Evolutionary conservation across 2,113 vertebrate genomes (phyloP).

Genomic region (Cryptomyrus ogoouensis): DNA sequence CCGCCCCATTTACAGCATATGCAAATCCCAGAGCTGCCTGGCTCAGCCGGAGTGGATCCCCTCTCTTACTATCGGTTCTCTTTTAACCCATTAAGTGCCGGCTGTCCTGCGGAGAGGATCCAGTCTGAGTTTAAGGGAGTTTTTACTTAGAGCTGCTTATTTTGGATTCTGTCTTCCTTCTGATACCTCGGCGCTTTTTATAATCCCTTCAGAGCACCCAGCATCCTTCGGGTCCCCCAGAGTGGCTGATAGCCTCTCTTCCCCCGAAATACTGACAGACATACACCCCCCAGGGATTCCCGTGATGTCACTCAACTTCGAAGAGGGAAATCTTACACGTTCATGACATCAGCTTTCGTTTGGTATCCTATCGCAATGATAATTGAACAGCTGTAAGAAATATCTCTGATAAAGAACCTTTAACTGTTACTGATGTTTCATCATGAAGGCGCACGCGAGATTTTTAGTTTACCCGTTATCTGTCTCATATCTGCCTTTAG

Average conservation of each 20-base stretch:
- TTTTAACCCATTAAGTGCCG: constrained; percentile 25
- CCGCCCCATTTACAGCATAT: constrained; percentile 28
- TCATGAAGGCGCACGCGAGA: not conserved
- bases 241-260: not conserved
- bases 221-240: not conserved
- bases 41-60: constrained; percentile 21
- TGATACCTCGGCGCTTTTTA: not conserved
- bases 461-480: not conserved
- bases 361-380: not conserved
- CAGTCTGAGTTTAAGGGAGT: not conserved
- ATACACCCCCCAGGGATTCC: not conserved
- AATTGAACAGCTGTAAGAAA: not conserved
- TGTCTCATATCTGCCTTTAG: not conserved
- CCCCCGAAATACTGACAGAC: not conserved
- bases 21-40: constrained; percentile 42
- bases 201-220: not conserved
- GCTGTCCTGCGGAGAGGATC: not conserved
- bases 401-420: not conserved
- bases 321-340: not conserved
- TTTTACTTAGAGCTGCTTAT: not conserved
- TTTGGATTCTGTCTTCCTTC: not conserved
- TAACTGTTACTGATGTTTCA: not conserved
- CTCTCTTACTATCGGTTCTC: constrained; percentile 19
- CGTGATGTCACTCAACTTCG: not conserved
- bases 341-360: not conserved